Base-by-base conservation (phyloP, 2,888 invertebrate species). In the Hoplodrina ambigua region DNA sequence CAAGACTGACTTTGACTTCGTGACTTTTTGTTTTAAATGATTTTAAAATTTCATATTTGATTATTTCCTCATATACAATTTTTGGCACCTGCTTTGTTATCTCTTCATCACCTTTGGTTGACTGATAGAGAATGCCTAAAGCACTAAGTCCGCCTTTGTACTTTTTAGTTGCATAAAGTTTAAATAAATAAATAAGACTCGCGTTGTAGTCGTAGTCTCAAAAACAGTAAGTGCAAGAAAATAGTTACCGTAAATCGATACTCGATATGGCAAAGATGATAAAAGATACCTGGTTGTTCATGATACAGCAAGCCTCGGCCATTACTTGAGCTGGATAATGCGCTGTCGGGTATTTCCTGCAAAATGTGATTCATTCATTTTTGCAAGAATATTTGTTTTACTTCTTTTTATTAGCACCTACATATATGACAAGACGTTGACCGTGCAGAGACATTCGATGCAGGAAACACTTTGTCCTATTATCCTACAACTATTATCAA, bases 321-420 rank as follows among this genome's bases (percentile, higher is more conserved):
- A 75, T 94, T 87, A 73, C 89, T 92, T 3, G 94, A 91, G 72
- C 92, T 87, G 52, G 95, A 93, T 61, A 93, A 72, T 8, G 84
- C 87, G 76, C 87, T 94, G 81, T 96, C 96, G 7, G 91, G 86
- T 65, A 90, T 82, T 75, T 94, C 93, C 95, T 95, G 90, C 65
- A 89, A 92, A 59, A 58, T 30, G 61, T 85, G 79, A 85, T 61
- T 84, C 78, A 85, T 78, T 62, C 13, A 67, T 75, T 73, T 76
- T 75, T 41, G 44, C 5, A 55, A 46, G 53, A 81, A 70, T 13
- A 10, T 20, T 72, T 57, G 15, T 19, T 57, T 68, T 57, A 46
- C 11, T 60, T 50, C 10, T 68, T 50, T 55, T 65, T 55, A 54
- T 70, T 80, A 72, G 57, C 60, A 57, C 49, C 20, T 37, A 44